Evolutionary conservation across 2,113 vertebrate genomes (phyloP), one percentile per base, ranked within the genome.

Genomic region (Saguinus midas): DNA sequence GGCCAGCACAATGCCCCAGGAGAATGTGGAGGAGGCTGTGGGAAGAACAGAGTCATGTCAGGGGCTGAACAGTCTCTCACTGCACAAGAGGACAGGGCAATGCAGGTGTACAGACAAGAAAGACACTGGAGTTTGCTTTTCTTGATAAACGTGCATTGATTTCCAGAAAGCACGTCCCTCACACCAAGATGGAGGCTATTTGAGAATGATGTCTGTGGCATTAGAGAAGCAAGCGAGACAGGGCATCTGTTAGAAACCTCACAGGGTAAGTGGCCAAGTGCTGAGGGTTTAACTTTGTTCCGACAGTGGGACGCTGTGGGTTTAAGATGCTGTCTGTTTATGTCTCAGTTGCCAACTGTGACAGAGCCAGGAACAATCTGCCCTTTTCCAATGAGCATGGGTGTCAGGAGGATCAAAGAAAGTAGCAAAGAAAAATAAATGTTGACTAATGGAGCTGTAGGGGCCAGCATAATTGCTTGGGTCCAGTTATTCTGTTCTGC

Each of bases 1-100:
- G 72, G 98, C 97, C 96, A 96, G 48, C 1, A 97, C 97, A 48
- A 98, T 20, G 68, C 97, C 95, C 99, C 99, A 99, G 75, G 98
- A 98, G 92, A 98, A 97, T 7, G 95, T 81, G 0, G 92, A 64
- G 45, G 98, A 45, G 43, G 98, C 99, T 99, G 98, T 61, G 86
- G 97, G 97, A 97, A 96, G 86, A 95, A 98, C 25, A 98, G 81
- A 98, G 3, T 76, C 80, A 61, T 40, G 2, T 97, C 29, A 93
- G 50, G 50, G 17, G 18, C 23, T 21, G 25, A 20, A 25, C 2
- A 1, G 14, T 27, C 16, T 55, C 61, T 90, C 7, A 1, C 13
- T 10, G 3, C 32, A 81, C 4, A 48, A 23, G 3, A 23, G 35
- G 55, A 32, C 8, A 2, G 2, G n/a, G 40, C 3, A 9, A 8